Conservation (phyloP, 2,797 vertebrate genomes). For the Varecia variegata region DNA sequence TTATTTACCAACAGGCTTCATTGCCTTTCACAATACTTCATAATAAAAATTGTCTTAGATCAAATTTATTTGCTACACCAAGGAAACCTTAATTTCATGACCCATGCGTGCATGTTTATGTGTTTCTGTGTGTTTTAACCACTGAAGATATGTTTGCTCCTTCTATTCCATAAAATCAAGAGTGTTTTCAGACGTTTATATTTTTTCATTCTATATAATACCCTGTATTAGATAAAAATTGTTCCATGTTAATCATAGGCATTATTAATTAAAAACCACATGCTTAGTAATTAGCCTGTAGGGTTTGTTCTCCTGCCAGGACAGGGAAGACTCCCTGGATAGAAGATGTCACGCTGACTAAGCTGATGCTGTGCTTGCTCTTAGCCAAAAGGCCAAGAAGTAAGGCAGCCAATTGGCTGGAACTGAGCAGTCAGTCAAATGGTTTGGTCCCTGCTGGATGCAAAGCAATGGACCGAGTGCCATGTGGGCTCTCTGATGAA, state of each 20-base stretch:
- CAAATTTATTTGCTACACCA: neutral
- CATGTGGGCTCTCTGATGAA: neutral
- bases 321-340: constrained; percentile 57
- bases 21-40: neutral
- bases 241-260: constrained; percentile 30
- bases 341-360: constrained; percentile 53
- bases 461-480: neutral
- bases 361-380: constrained; percentile 47
- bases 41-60: neutral
- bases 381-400: constrained; percentile 66
- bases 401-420: constrained; percentile 48
- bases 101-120: neutral
- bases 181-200: constrained; percentile 10
- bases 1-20: neutral
- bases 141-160: neutral
- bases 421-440: constrained; percentile 40
- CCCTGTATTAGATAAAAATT: constrained; percentile 37
- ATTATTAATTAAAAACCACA: constrained; percentile 74
- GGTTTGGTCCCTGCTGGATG: constrained; percentile 14
- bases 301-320: constrained; percentile 62
- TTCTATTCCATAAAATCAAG: neutral
- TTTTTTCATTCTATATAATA: constrained; percentile 18
- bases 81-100: neutral
- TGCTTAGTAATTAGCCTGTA: constrained; percentile 63
- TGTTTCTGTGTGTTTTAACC: neutral